phyloP scores from a whole-genome alignment of 2,113 vertebrate genomes.

The Leuciscus idus region DNA sequence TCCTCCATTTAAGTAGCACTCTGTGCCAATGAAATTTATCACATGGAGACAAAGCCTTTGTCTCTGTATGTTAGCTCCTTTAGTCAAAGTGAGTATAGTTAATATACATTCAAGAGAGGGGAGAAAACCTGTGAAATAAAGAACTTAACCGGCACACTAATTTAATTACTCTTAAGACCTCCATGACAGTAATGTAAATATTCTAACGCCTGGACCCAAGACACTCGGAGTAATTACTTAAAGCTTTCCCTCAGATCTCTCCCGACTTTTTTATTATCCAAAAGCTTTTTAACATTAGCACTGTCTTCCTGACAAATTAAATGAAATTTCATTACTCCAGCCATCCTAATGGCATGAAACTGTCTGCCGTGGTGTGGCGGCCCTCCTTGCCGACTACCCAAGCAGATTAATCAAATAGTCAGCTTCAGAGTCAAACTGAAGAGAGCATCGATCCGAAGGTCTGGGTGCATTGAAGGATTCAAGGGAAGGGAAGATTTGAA shows the following conservation, averaged over 20 bases:
- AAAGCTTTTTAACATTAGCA: conserved; percentile 99
- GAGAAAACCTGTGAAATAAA: conserved; percentile 74
- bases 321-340: conserved; percentile 99
- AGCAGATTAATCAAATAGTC: conserved; percentile 82
- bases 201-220: conserved; percentile 89
- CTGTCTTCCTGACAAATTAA: conserved; percentile 99
- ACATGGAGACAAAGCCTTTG: conserved; percentile 71
- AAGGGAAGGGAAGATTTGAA: conserved; percentile 59
- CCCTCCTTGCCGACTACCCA: conserved; percentile 77
- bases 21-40: conserved; percentile 66
- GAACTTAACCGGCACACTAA: conserved; percentile 85
- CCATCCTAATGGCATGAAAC: conserved; percentile 94
- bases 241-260: conserved; percentile 92
- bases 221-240: conserved; percentile 97
- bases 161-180: conserved; percentile 93
- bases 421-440: conserved; percentile 76
- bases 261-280: conserved; percentile 87
- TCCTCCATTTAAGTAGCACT: conserved; percentile 60
- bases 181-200: conserved; percentile 97
- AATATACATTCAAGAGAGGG: conserved; percentile 58
- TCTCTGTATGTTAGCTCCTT: conserved; percentile 70
- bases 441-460: conserved; percentile 75
- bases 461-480: conserved; percentile 70
- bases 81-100: conserved; percentile 54
- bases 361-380: conserved; percentile 82